Conservation (phyloP, 2,888 invertebrate genomes). For the Parnassius smintheus region DNA sequence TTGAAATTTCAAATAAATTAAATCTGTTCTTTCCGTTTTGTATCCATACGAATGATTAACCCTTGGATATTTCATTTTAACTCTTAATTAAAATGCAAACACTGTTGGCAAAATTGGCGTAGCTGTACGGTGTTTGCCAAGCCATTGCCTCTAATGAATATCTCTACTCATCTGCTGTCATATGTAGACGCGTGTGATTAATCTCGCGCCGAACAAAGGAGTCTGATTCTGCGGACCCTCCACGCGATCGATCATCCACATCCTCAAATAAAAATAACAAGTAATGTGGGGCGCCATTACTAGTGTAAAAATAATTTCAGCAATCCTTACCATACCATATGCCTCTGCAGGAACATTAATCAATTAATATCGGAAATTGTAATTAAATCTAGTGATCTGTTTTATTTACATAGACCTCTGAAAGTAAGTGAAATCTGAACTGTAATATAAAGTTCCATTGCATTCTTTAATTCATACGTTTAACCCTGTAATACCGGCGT, state of each 20-base stretch:
- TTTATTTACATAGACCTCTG: neutral
- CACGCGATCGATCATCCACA: constrained; percentile 72
- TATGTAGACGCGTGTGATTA: constrained; percentile 68
- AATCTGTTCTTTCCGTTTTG: constrained; percentile 12
- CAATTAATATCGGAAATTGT: neutral
- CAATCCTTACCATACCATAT: constrained; percentile 18
- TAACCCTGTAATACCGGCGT: too few species aligned
- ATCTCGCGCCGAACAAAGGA: constrained; percentile 74
- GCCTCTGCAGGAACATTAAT: neutral
- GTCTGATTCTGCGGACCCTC: constrained; percentile 66
- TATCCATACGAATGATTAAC: neutral
- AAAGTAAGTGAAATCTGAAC: too few species aligned
- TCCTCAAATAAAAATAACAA: constrained; percentile 77
- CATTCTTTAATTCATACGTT: too few species aligned
- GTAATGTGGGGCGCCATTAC: constrained; percentile 64
- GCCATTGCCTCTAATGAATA: constrained; percentile 64
- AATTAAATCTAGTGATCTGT: neutral
- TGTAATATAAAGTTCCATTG: too few species aligned
- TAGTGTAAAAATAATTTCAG: constrained; percentile 67
- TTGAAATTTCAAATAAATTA: constrained; percentile 27
- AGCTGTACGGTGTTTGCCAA: constrained; percentile 42
- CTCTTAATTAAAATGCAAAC: neutral
- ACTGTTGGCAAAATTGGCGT: neutral
- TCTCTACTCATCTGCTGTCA: constrained; percentile 62
- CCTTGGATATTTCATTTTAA: too few species aligned